Conservation (phyloP, 2,797 vertebrate genomes). For the Zalophus californianus region DNA sequence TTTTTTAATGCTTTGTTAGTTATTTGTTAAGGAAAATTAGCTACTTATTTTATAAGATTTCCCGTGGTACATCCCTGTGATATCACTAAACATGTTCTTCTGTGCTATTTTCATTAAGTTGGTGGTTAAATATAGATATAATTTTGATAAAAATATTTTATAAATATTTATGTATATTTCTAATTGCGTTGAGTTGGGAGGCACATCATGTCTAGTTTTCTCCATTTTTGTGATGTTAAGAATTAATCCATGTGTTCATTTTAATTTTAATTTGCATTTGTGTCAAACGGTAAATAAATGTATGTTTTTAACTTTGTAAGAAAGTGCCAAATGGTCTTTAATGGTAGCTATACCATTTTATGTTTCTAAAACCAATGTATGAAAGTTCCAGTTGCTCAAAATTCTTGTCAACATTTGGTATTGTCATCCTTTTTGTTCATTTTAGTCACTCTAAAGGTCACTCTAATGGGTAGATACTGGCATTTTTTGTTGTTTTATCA, state of each 20-base stretch:
- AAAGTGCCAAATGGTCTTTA: slow-evolving; percentile 2
- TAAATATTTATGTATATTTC: neutral
- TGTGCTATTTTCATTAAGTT: slow-evolving; percentile 1
- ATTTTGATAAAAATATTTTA: neutral
- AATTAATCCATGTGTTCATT: neutral
- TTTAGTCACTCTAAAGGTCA: neutral
- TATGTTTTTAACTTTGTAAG: neutral
- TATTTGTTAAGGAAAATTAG: neutral
- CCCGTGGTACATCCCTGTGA: neutral
- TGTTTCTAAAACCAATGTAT: neutral
- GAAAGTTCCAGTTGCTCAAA: neutral
- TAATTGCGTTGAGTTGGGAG: neutral
- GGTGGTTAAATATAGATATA: neutral
- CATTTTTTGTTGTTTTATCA: neutral
- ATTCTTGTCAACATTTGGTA: neutral
- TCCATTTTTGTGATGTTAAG: neutral
- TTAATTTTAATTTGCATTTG: slow-evolving; percentile 51
- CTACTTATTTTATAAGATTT: slow-evolving; percentile 6
- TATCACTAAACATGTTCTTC: neutral
- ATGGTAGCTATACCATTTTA: neutral
- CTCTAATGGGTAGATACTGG: neutral
- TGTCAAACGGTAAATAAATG: neutral
- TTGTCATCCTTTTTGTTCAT: neutral
- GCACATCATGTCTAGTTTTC: neutral
- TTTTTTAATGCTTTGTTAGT: neutral